Evolutionary conservation across 1,140 invertebrate genomes (phyloP).

Genomic region (Leucophenga varia): DNA sequence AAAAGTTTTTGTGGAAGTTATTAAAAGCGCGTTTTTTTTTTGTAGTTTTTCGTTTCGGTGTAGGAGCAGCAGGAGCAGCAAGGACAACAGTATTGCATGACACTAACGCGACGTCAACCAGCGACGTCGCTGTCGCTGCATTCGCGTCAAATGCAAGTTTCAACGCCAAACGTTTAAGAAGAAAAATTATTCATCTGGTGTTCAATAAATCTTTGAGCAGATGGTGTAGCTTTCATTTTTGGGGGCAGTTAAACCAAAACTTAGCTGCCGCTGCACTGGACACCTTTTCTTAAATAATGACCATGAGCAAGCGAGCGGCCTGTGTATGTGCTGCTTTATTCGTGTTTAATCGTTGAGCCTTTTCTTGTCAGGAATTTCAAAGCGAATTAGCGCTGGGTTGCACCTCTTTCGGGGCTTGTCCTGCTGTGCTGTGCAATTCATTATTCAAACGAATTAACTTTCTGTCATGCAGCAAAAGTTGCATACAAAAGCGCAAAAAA

Average conservation of each 20-base stretch:
- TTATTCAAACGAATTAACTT: constrained; percentile 50
- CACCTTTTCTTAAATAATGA: constrained; percentile 41
- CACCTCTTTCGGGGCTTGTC: no score
- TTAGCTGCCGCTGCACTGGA: constrained; percentile 28
- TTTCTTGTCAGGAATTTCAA: no score
- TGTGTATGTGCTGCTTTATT: no score
- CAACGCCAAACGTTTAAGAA: constrained; percentile 26
- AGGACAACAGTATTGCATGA: no score
- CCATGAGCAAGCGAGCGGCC: no score
- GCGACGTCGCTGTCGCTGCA: no score
- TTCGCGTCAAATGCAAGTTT: no score
- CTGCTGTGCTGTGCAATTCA: constrained; percentile 19
- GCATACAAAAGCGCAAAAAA: no score
- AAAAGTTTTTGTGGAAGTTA: constrained; percentile 49
- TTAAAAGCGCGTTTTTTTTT: constrained; percentile 36
- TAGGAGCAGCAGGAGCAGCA: neutral
- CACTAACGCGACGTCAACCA: no score
- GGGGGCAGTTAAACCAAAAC: constrained; percentile 5
- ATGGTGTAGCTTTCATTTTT: constrained; percentile 18
- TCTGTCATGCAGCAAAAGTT: neutral
- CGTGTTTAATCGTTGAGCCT: no score
- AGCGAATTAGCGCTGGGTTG: no score
- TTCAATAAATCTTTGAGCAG: constrained; percentile 47
- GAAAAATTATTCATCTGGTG: constrained; percentile 40
- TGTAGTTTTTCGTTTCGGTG: neutral